A percentile compares a stretch with the other conserved stretches of the same genome.
These are phyloP conservation scores for Caretta caretta DNA, from an alignment of 2,113 vertebrate genomes.

Conservation along the genomic window DNA sequence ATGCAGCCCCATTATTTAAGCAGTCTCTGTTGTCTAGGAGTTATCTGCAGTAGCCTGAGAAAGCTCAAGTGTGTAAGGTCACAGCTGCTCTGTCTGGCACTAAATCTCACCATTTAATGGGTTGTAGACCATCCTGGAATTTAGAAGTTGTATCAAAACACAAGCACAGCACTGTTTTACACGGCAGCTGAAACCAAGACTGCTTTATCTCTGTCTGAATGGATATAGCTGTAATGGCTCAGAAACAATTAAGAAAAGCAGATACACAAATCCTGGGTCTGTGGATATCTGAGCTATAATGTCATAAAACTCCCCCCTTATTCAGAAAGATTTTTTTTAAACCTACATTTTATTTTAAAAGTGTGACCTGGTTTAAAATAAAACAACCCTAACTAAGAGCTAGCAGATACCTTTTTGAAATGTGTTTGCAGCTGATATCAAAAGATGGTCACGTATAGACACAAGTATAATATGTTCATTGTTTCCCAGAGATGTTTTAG, in stretches of 20 bases:
- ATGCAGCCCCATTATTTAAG: neutral
- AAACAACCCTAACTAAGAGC: neutral
- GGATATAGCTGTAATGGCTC: slow-evolving; percentile 50
- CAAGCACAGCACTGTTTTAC: slow-evolving; percentile 43
- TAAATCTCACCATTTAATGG: neutral
- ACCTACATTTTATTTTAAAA: neutral
- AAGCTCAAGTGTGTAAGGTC: neutral
- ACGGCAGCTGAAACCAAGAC: slow-evolving; percentile 29
- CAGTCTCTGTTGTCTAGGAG: neutral
- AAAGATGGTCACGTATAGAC: neutral
- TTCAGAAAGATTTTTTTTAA: neutral
- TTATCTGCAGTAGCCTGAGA: neutral
- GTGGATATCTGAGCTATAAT: neutral
- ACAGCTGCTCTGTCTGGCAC: slow-evolving; percentile 52
- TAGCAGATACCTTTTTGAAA: neutral
- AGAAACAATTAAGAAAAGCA: slow-evolving; percentile 15
- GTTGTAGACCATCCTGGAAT: slow-evolving; percentile 25
- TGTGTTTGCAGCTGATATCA: neutral
- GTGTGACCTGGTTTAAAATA: neutral
- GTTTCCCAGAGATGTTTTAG: neutral
- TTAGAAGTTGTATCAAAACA: slow-evolving; percentile 39
- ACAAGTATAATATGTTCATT: neutral
- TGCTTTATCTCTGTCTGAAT: slow-evolving; percentile 22
- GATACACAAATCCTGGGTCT: neutral
- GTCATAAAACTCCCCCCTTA: neutral